These are phyloP conservation scores for Dromiciops gliroides DNA, from an alignment of 2,113 vertebrate species.

Conservation along the genomic window DNA sequence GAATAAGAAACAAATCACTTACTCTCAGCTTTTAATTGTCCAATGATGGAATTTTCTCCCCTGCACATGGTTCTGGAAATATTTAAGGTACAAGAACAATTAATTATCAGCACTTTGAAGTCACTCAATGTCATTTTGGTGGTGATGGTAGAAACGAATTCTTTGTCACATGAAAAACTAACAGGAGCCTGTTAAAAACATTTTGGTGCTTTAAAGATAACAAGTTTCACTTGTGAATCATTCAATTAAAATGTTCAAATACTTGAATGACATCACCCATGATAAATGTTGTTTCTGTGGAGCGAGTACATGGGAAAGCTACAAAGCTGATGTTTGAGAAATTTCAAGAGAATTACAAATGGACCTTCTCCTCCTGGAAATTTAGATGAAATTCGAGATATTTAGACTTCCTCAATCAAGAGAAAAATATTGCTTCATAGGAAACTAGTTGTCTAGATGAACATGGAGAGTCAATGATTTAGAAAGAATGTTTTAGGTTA, in stretches of 20 bases:
- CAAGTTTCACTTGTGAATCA: background rate
- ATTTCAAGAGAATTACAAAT: constrained; percentile 43
- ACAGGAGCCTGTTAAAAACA: background rate
- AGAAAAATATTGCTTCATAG: constrained; percentile 1
- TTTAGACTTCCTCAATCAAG: background rate
- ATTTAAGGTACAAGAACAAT: constrained; percentile 61
- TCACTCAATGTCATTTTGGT: background rate
- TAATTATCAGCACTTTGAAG: constrained; percentile 21
- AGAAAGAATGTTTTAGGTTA: constrained; percentile 16
- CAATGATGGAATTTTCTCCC: constrained; percentile 95
- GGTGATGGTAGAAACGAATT: background rate
- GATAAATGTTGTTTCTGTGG: constrained; percentile 28
- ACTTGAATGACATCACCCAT: constrained; percentile 24
- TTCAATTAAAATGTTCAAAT: background rate
- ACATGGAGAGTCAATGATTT: constrained; percentile 38
- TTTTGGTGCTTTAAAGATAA: constrained; percentile 19
- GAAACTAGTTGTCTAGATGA: constrained; percentile 28
- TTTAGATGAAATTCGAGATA: constrained; percentile 28
- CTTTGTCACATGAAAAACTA: background rate
- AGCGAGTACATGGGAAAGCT: background rate
- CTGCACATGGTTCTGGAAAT: constrained; percentile 94
- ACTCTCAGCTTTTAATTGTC: constrained; percentile 92
- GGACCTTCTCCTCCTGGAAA: constrained; percentile 40
- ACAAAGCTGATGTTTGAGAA: constrained; percentile 25
- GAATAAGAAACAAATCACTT: constrained; percentile 80